Conservation (phyloP, 2,113 vertebrate species). For the Caloenas nicobarica region DNA sequence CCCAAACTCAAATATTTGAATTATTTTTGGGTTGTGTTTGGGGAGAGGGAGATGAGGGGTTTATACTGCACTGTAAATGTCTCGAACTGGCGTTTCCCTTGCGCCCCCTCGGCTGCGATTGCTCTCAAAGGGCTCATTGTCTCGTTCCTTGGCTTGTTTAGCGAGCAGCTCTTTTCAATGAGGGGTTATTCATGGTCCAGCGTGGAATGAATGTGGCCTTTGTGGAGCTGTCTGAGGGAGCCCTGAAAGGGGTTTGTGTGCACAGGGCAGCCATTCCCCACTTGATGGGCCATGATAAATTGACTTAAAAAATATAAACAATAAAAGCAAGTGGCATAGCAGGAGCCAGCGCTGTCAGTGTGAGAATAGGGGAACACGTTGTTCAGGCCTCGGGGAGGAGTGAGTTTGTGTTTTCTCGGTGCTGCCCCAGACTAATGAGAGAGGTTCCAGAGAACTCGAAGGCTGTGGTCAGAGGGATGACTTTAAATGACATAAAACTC, state of each 20-base stretch:
- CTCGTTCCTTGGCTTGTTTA: not conserved
- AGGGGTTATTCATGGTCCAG: not conserved
- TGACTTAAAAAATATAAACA: slow-evolving; percentile 32
- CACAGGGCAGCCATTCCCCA: not conserved
- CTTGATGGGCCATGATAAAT: slow-evolving; percentile 24
- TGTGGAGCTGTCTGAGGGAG: slow-evolving; percentile 32
- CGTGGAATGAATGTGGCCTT: slow-evolving; percentile 38
- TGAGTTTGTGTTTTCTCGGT: not conserved
- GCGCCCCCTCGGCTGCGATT: not conserved
- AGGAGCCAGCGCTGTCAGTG: not conserved
- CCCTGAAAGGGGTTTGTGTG: slow-evolving; percentile 46
- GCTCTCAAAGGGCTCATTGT: slow-evolving; percentile 59
- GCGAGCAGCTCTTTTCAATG: not conserved
- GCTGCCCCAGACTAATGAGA: not conserved
- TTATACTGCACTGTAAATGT: not conserved
- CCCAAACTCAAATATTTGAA: not conserved
- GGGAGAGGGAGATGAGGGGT: not conserved
- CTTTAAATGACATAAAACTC: not conserved
- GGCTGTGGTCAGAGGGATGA: not conserved
- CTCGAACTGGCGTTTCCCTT: not conserved
- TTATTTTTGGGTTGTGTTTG: not conserved
- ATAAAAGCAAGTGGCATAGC: not conserved
- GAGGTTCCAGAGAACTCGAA: not conserved
- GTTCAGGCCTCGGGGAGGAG: not conserved
- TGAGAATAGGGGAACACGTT: not conserved